These are phyloP conservation scores for Alitta virens DNA, from an alignment of 2,888 invertebrate genomes.

Conservation along the genomic window DNA sequence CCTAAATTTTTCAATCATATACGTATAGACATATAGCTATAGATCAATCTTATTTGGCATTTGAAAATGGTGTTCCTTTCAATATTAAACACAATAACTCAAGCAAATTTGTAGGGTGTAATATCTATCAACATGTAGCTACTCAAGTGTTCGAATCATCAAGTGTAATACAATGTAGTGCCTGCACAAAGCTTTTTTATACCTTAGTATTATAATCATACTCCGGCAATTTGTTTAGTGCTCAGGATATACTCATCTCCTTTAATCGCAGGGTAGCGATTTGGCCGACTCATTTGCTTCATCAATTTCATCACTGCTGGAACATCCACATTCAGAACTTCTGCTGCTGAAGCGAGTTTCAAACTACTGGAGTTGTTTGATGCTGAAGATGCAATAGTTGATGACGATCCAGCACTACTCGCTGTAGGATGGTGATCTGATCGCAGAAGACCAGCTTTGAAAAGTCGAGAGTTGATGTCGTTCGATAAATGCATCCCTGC, in stretches of 20 bases:
- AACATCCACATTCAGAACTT: background rate
- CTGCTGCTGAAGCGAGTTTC: background rate
- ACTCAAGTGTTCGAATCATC: no score
- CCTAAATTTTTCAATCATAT: no score
- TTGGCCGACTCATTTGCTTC: background rate
- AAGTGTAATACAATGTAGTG: no score
- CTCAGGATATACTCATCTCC: background rate
- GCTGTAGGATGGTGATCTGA: background rate
- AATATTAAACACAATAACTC: no score
- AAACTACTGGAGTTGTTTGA: background rate
- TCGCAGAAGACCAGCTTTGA: slow-evolving; percentile 10
- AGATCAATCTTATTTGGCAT: no score
- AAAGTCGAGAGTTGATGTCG: slow-evolving; percentile 19
- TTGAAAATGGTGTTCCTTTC: no score
- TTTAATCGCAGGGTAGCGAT: background rate
- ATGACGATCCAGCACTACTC: slow-evolving; percentile 1
- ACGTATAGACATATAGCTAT: no score
- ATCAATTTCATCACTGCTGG: background rate
- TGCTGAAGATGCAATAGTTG: background rate
- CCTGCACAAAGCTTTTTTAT: no score
- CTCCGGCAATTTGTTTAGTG: background rate
- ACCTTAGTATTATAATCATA: no score
- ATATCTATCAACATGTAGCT: no score
- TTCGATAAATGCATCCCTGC: slow-evolving; percentile 35
- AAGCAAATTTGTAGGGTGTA: no score